Percentiles rank a stretch among this genome's conserved stretches.
These are phyloP conservation scores for Erynnis tages DNA, from an alignment of 2,888 invertebrate species.

Conservation along the genomic window DNA sequence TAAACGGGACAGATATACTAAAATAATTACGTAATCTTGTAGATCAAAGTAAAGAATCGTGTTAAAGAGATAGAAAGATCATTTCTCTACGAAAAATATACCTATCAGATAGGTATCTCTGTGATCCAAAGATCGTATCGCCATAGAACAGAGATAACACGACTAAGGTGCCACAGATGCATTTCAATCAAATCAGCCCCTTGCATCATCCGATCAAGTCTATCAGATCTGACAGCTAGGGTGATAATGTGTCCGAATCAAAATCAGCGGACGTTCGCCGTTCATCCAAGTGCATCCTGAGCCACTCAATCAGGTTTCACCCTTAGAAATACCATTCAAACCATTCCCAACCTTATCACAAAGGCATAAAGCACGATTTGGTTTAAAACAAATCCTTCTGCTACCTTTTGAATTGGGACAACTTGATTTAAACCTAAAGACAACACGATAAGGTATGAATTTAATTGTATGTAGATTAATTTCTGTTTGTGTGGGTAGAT, in stretches of 20 bases:
- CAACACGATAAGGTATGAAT: not conserved
- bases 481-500: slow-evolving; percentile 26
- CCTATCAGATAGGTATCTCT: no score
- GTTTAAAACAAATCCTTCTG: not conserved
- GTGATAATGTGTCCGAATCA: slow-evolving; percentile 14
- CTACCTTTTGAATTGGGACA: not conserved
- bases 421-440: not conserved
- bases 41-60: no score
- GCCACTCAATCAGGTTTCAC: slow-evolving; percentile 10
- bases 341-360: slow-evolving; percentile 3
- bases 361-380: not conserved
- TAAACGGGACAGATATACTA: no score
- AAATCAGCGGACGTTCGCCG: slow-evolving; percentile 22
- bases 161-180: not conserved
- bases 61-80: no score
- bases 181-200: not conserved
- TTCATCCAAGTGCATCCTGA: slow-evolving; percentile 30
- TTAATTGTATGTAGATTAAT: not conserved
- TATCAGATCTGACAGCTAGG: slow-evolving; percentile 5
- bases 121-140: not conserved
- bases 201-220: not conserved
- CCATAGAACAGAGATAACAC: not conserved
- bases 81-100: no score
- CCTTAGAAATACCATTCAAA: not conserved
- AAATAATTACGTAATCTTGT: no score